Base-by-base conservation (phyloP, 2,113 vertebrate genomes). In the Microcebus griseorufus region DNA sequence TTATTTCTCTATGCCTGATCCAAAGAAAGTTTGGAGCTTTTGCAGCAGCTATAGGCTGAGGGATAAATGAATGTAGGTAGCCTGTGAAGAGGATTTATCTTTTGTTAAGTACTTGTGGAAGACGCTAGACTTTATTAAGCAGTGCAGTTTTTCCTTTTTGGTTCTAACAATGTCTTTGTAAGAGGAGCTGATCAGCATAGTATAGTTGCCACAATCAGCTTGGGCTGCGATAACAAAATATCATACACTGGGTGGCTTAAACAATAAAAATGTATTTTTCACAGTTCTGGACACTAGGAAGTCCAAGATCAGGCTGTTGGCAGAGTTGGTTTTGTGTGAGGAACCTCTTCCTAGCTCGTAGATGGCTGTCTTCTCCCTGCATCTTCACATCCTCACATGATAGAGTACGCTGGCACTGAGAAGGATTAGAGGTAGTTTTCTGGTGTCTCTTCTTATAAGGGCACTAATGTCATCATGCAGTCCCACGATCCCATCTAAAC, bases 31-130 rank as follows among this genome's bases (percentile, higher is more conserved):
- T 79, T 79, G 34, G 55, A 82, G 58, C 3, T 27, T 96, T 95
- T 92, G 73, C 82, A 72, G 22, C 25, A 86, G 32, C 93, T 82
- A 92, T 34, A 93, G 58, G 34, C 64, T 83, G 48, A 67, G 9
- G 20, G 78, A 70, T 93, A 92, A 91, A 89, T 73, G 20, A 92
- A 96, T 22, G 39, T 73, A 85, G 72, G 79, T 90, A 88, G 58
- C 53, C 76, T 90, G 70, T 32, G 25, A 76, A 93, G 45, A 92
- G 34, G 16, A 83, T 55, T 89, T 53, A 81, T 27, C 45, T 76
- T 93, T 94, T 76, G 18, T 92, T 84, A 87, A 96, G 45, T 86
- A 86, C 23, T 92, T 80, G 22, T 60, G 23, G 58, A 81, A 92
- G 64, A 81, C 75, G 16, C 17, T 34, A 65, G 45, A 80, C 29